Conservation (phyloP, 2,113 vertebrate species). For the Caretta caretta region DNA sequence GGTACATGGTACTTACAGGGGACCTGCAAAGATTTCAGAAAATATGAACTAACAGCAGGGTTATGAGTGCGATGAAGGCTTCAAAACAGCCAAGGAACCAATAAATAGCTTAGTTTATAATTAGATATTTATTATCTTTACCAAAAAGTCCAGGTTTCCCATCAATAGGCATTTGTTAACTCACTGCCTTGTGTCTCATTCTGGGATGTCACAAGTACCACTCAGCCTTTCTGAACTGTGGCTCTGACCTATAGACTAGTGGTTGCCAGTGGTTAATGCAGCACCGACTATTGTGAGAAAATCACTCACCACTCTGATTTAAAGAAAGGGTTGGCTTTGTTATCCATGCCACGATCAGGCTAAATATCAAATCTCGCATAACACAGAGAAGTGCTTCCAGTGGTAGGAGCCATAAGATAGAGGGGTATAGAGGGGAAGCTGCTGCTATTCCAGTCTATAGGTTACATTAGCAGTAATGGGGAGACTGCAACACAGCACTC, state of each 20-base stretch:
- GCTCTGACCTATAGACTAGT: background rate
- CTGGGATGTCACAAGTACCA: background rate
- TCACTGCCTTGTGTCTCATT: background rate
- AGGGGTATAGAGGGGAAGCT: background rate
- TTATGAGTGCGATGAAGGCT: background rate
- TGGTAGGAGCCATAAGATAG: too few species aligned
- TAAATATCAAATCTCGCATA: background rate
- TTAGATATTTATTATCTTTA: background rate
- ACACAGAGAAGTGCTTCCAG: background rate
- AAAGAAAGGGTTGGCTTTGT: background rate
- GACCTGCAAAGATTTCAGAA: background rate
- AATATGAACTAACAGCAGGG: background rate
- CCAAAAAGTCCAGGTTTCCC: background rate
- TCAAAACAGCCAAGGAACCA: background rate
- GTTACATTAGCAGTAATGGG: fast-evolving
- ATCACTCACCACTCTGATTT: background rate
- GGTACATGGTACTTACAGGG: background rate
- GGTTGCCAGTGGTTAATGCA: background rate
- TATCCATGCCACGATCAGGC: background rate
- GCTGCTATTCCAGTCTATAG: background rate
- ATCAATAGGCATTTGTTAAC: background rate
- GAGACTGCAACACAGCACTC: background rate
- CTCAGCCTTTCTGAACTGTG: background rate
- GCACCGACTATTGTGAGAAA: background rate
- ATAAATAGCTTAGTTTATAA: background rate